Evolutionary conservation across 1,140 invertebrate species (phyloP).

Genomic region (Luehdorfia chinensis): DNA sequence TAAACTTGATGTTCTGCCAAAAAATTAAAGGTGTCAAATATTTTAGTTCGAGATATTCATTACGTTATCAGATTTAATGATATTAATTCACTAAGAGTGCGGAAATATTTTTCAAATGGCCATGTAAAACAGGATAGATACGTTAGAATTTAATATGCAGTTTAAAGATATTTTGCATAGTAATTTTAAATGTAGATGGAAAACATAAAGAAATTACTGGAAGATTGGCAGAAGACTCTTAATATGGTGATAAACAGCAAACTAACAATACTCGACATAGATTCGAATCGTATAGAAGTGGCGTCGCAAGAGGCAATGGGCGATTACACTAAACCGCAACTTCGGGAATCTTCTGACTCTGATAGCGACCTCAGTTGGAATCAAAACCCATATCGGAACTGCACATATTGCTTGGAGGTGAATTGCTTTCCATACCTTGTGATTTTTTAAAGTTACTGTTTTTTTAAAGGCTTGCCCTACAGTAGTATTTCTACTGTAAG

Average conservation of each 20-base stretch:
- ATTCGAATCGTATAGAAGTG: slow-evolving; percentile 36
- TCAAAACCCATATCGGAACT: slow-evolving; percentile 32
- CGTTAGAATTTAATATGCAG: too few relatives aligned
- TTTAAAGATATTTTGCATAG: too few relatives aligned
- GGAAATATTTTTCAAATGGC: too few relatives aligned
- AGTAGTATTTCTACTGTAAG: too few relatives aligned
- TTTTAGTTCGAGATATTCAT: too few relatives aligned
- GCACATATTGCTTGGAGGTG: slow-evolving; percentile 26
- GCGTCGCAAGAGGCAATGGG: slow-evolving; percentile 55
- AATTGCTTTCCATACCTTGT: neutral
- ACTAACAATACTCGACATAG: slow-evolving; percentile 38
- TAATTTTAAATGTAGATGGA: slow-evolving; percentile 53
- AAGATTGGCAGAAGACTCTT: slow-evolving; percentile 60
- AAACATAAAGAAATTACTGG: slow-evolving; percentile 54
- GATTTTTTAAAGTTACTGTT: too few relatives aligned
- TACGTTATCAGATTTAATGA: too few relatives aligned
- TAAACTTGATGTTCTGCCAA: too few relatives aligned
- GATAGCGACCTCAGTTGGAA: slow-evolving; percentile 51
- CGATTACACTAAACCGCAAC: slow-evolving; percentile 44
- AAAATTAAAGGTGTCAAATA: too few relatives aligned
- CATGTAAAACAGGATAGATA: too few relatives aligned
- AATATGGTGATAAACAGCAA: slow-evolving; percentile 59
- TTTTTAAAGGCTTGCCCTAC: too few relatives aligned
- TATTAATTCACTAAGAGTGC: too few relatives aligned
- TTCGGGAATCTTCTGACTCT: slow-evolving; percentile 39